phyloP scores from a whole-genome alignment of 64 coral and sea anemone species.

The Dendronephthya gigantea region DNA sequence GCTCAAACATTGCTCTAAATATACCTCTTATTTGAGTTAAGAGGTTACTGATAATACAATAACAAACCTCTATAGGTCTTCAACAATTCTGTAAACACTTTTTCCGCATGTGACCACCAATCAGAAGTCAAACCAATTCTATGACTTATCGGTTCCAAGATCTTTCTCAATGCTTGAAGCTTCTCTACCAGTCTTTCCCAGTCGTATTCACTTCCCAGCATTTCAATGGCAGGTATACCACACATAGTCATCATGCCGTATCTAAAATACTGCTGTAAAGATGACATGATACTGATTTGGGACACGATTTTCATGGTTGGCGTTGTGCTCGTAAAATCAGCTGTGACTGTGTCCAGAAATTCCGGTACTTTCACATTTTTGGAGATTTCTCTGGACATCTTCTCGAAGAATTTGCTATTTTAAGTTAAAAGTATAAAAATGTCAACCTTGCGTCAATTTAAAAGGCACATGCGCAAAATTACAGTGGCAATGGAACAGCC shows the following conservation, averaged over 20 bases:
- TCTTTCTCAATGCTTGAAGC: neutral
- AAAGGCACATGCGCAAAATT: too few relatives aligned
- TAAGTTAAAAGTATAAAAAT: too few relatives aligned
- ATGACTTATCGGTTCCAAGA: neutral
- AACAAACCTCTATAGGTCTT: neutral
- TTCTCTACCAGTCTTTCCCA: neutral
- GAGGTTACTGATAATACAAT: too few relatives aligned
- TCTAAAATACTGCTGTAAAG: neutral
- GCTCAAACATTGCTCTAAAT: too few relatives aligned
- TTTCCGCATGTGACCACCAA: neutral
- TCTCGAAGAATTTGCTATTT: neutral
- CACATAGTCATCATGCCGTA: neutral
- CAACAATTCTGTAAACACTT: neutral
- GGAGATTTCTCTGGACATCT: neutral
- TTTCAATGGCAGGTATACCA: conserved; percentile 2
- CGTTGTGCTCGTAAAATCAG: neutral
- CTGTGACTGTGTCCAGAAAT: neutral
- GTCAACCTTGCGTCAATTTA: too few relatives aligned
- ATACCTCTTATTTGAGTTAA: too few relatives aligned
- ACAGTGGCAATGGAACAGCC: too few relatives aligned
- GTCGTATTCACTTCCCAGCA: neutral
- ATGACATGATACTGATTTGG: neutral
- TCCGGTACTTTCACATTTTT: neutral
- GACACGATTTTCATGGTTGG: neutral
- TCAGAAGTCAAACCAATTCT: neutral